These are phyloP conservation scores for Paralvinella palmiformis DNA, from an alignment of 1,140 invertebrate genomes.

Conservation along the genomic window DNA sequence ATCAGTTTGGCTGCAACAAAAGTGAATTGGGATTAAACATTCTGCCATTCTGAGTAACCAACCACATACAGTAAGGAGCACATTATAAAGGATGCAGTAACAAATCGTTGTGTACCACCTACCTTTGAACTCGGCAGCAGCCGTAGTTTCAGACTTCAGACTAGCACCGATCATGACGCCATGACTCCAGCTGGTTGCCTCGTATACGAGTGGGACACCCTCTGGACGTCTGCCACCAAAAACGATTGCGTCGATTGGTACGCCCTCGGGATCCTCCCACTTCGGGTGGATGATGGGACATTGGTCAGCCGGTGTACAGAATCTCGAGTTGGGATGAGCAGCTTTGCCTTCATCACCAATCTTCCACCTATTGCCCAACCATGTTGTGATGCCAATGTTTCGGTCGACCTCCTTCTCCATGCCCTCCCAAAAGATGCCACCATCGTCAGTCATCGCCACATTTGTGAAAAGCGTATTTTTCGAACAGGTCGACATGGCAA, in stretches of 20 bases:
- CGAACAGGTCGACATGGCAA: slow-evolving; percentile 91
- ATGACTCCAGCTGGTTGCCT: slow-evolving; percentile 89
- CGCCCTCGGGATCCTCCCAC: slow-evolving; percentile 64
- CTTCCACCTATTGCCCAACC: slow-evolving; percentile 37
- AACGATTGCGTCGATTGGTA: slow-evolving; percentile 92
- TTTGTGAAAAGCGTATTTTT: slow-evolving; percentile 97
- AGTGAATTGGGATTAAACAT: neutral
- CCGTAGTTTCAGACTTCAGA: slow-evolving; percentile 94
- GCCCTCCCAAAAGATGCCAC: slow-evolving; percentile 83
- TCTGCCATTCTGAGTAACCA: neutral
- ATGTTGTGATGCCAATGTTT: slow-evolving; percentile 46
- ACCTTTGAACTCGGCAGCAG: slow-evolving; percentile 92
- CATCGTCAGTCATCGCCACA: slow-evolving; percentile 92
- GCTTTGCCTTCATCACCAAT: slow-evolving; percentile 55
- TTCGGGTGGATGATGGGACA: slow-evolving; percentile 88
- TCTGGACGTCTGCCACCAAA: slow-evolving; percentile 90
- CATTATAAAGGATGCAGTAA: neutral
- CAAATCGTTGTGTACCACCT: neutral
- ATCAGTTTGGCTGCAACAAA: slow-evolving; percentile 71
- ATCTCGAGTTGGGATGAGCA: slow-evolving; percentile 59
- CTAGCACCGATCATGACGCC: slow-evolving; percentile 92
- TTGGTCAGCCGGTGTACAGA: slow-evolving; percentile 87
- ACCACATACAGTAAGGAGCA: neutral
- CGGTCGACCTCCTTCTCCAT: slow-evolving; percentile 76
- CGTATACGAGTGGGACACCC: slow-evolving; percentile 90